These are phyloP conservation scores for Myotis brandtii DNA, from an alignment of 2,113 vertebrate species.

Conservation along the genomic window DNA sequence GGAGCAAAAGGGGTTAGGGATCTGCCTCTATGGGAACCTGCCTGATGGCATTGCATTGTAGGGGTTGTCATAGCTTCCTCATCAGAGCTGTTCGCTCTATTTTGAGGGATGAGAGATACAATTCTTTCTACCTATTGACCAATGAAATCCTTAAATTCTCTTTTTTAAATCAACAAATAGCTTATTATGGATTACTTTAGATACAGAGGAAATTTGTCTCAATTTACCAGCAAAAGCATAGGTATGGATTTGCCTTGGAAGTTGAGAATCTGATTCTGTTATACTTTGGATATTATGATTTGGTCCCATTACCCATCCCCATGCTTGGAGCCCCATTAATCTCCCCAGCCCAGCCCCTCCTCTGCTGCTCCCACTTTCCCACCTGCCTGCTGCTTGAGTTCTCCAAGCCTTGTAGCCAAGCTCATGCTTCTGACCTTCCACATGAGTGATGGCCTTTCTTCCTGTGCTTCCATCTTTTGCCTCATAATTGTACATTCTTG, in stretches of 20 bases:
- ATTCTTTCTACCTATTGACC: not conserved
- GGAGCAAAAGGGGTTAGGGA: not conserved
- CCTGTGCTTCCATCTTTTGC: not conserved
- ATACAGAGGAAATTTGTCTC: not conserved
- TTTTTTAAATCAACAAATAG: not conserved
- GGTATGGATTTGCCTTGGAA: not conserved
- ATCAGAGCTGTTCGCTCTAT: not conserved
- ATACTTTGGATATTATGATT: not conserved
- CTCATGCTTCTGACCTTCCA: not conserved
- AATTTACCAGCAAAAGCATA: not conserved
- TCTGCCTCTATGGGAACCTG: not conserved
- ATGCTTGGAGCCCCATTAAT: not conserved
- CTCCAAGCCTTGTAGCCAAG: not conserved
- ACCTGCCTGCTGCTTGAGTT: not conserved
- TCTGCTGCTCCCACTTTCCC: not conserved
- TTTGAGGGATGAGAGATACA: not conserved
- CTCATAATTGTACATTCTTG: not conserved
- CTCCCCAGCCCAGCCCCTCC: not conserved
- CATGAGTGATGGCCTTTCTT: not conserved
- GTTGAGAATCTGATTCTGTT: not conserved
- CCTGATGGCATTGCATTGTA: fast-evolving
- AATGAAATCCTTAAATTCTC: not conserved
- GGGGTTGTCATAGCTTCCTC: not conserved
- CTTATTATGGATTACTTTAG: not conserved
- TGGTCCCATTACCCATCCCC: not conserved